Conservation (phyloP, 2,113 vertebrate species). For the Sander vitreus region DNA sequence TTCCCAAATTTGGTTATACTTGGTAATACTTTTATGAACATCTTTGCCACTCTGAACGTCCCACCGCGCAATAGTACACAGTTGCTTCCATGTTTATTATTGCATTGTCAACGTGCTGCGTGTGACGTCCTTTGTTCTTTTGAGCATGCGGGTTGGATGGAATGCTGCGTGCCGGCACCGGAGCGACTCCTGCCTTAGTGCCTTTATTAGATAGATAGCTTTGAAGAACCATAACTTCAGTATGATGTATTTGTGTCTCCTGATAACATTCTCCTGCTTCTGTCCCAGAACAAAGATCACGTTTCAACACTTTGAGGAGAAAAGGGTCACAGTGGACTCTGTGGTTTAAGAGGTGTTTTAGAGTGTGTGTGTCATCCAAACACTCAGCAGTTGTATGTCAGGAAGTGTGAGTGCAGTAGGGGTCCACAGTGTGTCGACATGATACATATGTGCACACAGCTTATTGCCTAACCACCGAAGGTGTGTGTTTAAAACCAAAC, state of each 20-base stretch:
- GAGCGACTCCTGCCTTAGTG: too few species aligned
- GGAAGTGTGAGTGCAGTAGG: conserved; percentile 1
- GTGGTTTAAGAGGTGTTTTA: conserved; percentile 47
- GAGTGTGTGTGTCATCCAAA: conserved; percentile 31
- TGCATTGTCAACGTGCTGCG: too few species aligned
- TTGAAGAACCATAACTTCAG: not conserved
- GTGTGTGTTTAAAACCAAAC: conserved; percentile 16
- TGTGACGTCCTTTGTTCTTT: too few species aligned
- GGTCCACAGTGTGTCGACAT: conserved; percentile 32
- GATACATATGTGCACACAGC: not conserved
- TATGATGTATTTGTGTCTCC: conserved; percentile 15
- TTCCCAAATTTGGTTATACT: not conserved
- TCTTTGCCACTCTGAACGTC: too few species aligned
- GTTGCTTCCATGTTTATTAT: too few species aligned
- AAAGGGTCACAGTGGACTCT: conserved; percentile 36
- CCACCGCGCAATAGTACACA: too few species aligned
- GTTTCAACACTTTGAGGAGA: conserved; percentile 40
- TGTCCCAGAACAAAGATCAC: conserved; percentile 27
- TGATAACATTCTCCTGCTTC: not conserved
- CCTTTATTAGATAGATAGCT: not conserved
- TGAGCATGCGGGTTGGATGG: too few species aligned
- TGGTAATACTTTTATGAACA: too few species aligned
- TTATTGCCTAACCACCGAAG: not conserved
- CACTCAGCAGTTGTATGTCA: conserved; percentile 34
- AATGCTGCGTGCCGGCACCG: too few species aligned